These are phyloP conservation scores for Aphelocoma californica DNA, from an alignment of 2,797 vertebrate species.

Conservation along the genomic window DNA sequence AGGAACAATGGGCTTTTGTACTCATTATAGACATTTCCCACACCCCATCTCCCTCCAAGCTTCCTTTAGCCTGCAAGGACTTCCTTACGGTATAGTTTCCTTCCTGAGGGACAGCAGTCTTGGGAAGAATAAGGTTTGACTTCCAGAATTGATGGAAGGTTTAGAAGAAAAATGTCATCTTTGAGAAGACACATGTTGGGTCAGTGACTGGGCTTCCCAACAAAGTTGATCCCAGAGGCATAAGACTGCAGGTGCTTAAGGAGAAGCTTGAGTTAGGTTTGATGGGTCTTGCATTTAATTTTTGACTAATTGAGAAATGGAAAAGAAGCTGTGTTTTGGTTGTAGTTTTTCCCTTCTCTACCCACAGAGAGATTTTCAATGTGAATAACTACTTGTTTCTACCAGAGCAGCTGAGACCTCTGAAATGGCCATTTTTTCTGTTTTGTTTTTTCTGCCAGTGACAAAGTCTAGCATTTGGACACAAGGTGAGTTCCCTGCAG, in stretches of 20 bases:
- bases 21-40: not conserved
- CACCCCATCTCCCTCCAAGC: not conserved
- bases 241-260: not conserved
- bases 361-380: not conserved
- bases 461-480: not conserved
- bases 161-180: not conserved
- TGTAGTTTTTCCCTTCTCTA: not conserved
- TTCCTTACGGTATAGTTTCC: not conserved
- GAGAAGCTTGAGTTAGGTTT: not conserved
- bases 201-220: not conserved
- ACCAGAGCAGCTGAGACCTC: not conserved
- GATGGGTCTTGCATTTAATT: not conserved
- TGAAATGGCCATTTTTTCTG: not conserved
- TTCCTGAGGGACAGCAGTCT: not conserved
- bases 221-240: not conserved
- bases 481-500: not conserved
- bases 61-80: not conserved
- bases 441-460: not conserved
- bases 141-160: not conserved
- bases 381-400: not conserved
- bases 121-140: not conserved
- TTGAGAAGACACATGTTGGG: not conserved
- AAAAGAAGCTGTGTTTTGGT: not conserved
- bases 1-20: not conserved
- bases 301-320: not conserved